Base-by-base conservation (phyloP, 2,113 vertebrate genomes). In the Colossoma macropomum region DNA sequence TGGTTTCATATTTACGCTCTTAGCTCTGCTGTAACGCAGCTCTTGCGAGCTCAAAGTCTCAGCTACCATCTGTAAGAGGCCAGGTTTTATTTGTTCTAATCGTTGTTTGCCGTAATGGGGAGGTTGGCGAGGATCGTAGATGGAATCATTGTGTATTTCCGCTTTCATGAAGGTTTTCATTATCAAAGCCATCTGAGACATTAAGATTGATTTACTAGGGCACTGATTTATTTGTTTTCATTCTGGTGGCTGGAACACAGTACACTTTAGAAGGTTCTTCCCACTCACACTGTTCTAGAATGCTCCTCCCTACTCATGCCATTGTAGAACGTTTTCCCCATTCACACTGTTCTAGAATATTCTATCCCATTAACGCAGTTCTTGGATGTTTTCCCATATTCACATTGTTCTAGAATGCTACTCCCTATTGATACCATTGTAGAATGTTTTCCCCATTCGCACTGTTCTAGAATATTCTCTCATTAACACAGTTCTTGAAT, bases 1-100 rank as follows among this genome's bases (percentile, higher is more conserved):
- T 25, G 80, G 80, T 74, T 75, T 81, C 80, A 81, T 66, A 66
- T 81, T 81, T 66, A 60, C 25, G 71, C 71, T 65, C 21, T 66
- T n/a, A 27, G 60, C 80, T 56, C 60, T 10, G 80, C 60, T 10
- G 80, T 75, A 66, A 66, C 41, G 1, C 48, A 21, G 48, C 59
- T 25, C 71, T 65, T 25, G 59, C 80, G n/a, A 27, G n/a, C 59
- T 62, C 59, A 10, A 23, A 27, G 71, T n/a, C 59, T 27, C 59
- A 65, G 59, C n/a, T 17, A 38, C 71, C 71, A 38, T 66, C 41
- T 27, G 70, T 73, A 54, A 54, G 27, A 78, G 80, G 60, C 71
- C 34, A 54, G 10, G 7, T 65, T 75, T 19, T 11, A 23, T 63
- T 74, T 52, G 38, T 50, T 50, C 41, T 17, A n/a, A 25, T 41